Percentiles rank a stretch among this genome's conserved stretches.
Conservation (phyloP, 2,797 vertebrate species). For the Enteromius thamalakanensis region DNA sequence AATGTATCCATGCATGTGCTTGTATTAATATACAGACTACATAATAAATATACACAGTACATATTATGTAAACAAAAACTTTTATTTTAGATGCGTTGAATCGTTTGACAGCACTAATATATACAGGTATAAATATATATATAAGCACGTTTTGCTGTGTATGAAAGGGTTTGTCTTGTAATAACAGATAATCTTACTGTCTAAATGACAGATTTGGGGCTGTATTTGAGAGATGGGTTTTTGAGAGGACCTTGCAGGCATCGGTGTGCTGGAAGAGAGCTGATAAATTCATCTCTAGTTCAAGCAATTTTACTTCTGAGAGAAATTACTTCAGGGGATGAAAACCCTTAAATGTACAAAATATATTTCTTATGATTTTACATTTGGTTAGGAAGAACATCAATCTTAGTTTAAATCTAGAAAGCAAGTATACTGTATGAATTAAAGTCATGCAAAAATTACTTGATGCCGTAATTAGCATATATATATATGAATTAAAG, state of each 20-base stretch:
- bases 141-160: neutral
- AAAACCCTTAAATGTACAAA: neutral
- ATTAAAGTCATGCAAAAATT: neutral
- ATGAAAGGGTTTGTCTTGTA: neutral
- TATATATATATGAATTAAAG: neutral
- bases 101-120: too few relatives aligned
- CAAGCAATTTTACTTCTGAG: neutral
- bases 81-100: too few relatives aligned
- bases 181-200: slow-evolving; percentile 13
- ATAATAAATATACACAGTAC: too few relatives aligned
- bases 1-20: too few relatives aligned
- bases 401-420: neutral
- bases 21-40: too few relatives aligned
- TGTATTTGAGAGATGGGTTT: neutral
- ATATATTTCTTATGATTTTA: neutral
- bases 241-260: neutral
- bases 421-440: neutral
- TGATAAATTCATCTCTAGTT: neutral
- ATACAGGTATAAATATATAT: too few relatives aligned
- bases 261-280: neutral
- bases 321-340: neutral
- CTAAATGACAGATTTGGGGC: neutral
- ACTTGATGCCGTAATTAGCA: neutral
- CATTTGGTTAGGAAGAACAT: neutral
- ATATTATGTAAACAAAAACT: too few relatives aligned